A percentile compares a stretch with the other conserved stretches of the same genome.
Evolutionary conservation across 2,113 vertebrate genomes (phyloP).

Genomic region (rabbit (Oryctolagus cuniculus)): mOryCun1.1 NC_091443.1:48527501-48528000

Average conservation of each 20-base stretch:
- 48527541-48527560: conserved; percentile 53
- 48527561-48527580: background rate
- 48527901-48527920: conserved; percentile 53
- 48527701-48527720: conserved; percentile 63
- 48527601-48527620: background rate
- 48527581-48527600: conserved; percentile 7
- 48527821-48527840: conserved; percentile 46
- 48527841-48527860: conserved; percentile 48
- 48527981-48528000: conserved; percentile 42
- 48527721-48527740: conserved; percentile 39
- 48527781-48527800: conserved; percentile 58
- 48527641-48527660: conserved; percentile 42
- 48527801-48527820: conserved; percentile 54
- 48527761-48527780: background rate
- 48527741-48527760: background rate
- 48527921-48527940: conserved; percentile 44
- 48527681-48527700: conserved; percentile 46
- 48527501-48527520: conserved; percentile 74
- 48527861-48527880: conserved; percentile 57
- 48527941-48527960: conserved; percentile 58
- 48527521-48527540: conserved; percentile 70
- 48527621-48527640: conserved; percentile 73
- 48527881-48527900: background rate
- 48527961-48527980: conserved; percentile 9
- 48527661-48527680: conserved; percentile 64